phyloP scores from a whole-genome alignment of 2,888 invertebrate genomes.

The Liopterus haemorrhoidalis region DNA sequence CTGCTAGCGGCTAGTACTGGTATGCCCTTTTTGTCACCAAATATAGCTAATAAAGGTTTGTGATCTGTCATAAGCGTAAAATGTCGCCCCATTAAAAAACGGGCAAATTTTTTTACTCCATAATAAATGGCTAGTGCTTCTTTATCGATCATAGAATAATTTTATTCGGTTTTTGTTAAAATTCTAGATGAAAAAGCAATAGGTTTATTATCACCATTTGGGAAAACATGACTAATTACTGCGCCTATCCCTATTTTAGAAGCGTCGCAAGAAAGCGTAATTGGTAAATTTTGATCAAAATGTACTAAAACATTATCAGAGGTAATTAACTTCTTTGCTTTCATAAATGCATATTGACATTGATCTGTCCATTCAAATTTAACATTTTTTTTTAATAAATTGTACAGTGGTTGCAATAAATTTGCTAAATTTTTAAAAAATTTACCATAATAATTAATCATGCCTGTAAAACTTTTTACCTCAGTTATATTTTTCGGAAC shows the following conservation, averaged over 20 bases:
- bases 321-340: slow-evolving; percentile 28
- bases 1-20: too few relatives aligned
- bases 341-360: slow-evolving; percentile 19
- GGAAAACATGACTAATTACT: slow-evolving; percentile 33
- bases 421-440: slow-evolving; percentile 32
- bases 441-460: slow-evolving; percentile 32
- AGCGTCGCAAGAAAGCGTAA: slow-evolving; percentile 37
- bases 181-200: slow-evolving; percentile 39
- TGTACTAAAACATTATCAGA: slow-evolving; percentile 28
- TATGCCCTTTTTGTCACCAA: too few relatives aligned
- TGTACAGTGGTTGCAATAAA: slow-evolving; percentile 28
- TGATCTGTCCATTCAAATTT: slow-evolving; percentile 23
- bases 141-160: slow-evolving; percentile 39
- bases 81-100: slow-evolving; percentile 38
- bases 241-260: slow-evolving; percentile 36
- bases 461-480: slow-evolving; percentile 23
- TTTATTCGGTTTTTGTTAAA: slow-evolving; percentile 35
- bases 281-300: slow-evolving; percentile 29
- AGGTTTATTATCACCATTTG: slow-evolving; percentile 36
- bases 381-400: too few relatives aligned
- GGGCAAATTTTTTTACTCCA: slow-evolving; percentile 38
- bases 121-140: slow-evolving; percentile 38
- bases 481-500: slow-evolving; percentile 6
- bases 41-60: too few relatives aligned
- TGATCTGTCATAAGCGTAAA: slow-evolving; percentile 38